Base-by-base conservation (phyloP, 92 coral and sea anemone species). In the Phenganax subtilis region DNA sequence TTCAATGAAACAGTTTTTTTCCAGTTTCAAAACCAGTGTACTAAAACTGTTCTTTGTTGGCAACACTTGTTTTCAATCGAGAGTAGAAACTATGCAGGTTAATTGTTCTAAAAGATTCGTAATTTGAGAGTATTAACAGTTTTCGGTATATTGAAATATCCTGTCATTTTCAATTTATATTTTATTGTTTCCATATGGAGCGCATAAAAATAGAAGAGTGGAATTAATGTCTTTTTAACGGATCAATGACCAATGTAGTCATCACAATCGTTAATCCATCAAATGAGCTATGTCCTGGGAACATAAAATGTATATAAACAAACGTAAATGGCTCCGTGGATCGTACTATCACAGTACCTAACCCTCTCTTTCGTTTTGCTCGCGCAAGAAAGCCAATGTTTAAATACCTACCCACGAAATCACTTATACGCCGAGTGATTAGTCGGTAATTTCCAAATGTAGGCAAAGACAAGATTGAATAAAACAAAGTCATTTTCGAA, bases 371-470 rank as follows among this genome's bases (percentile, higher is more conserved):
- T 37, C 47, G 47, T 20, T 59, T 14, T 59, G 2, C 16, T 20
- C 25, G 15, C 65, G 65, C 25, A 20, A 20, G 65, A 59, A 20
- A 59, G 15, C 16, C 71, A 65, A 2, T 65, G 31, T 1, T 2
- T 44, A 65, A 51, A 12, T n/a, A 11, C 28, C 0, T 31, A 9
- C 15, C 55, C n/a, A 51, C 47, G 15, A 17, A 5, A 1, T 37
- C 27, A 57, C 57, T 58, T 20, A 37, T 8, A 12, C 16, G 25
- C 56, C 25, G 11, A 14, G 7, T 30, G 71, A 76, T 76, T 57
- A 76, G 81, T 69, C 81, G 56, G 68, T 76, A 76, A 76, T 76
- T 7, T 76, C 58, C 30, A 70, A 76, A 59, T 76, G 81, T 60
- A 60, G 70, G 30, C 81, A 76, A 31, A 52, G 55, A 76, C 3